Percentiles rank a stretch among this genome's conserved stretches.
Conservation (phyloP, 2,113 vertebrate genomes). For the Chlamydotis undulata region DNA sequence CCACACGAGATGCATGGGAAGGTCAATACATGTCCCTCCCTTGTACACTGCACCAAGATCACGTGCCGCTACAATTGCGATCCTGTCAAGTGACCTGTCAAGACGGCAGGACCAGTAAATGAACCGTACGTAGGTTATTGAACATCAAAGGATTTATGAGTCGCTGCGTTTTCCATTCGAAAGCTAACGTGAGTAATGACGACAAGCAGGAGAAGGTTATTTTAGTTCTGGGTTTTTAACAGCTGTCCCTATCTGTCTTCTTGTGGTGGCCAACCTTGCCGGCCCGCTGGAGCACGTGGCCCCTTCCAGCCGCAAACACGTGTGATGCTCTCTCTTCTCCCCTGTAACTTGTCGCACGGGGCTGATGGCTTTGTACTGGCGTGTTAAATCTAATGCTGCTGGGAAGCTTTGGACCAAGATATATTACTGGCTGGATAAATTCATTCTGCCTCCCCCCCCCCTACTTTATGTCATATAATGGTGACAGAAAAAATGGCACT, state of each 20-base stretch:
- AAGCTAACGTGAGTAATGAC: background rate
- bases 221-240: background rate
- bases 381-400: background rate
- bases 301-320: background rate
- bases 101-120: background rate
- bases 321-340: fast-evolving
- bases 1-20: fast-evolving
- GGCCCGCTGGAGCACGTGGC: background rate
- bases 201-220: background rate
- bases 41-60: background rate
- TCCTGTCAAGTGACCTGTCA: background rate
- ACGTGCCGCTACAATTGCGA: fast-evolving
- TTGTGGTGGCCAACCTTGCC: background rate
- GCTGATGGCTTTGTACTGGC: background rate
- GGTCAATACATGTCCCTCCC: background rate
- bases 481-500: conserved; percentile 49
- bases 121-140: fast-evolving
- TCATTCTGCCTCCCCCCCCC: background rate
- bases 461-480: conserved; percentile 40
- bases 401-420: conserved; percentile 20
- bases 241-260: background rate
- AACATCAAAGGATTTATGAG: background rate
- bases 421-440: background rate
- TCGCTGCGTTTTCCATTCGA: background rate
- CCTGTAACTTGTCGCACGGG: background rate